Base-by-base conservation (phyloP, 1,140 invertebrate species). In the Neomicropteryx cornuta region DNA sequence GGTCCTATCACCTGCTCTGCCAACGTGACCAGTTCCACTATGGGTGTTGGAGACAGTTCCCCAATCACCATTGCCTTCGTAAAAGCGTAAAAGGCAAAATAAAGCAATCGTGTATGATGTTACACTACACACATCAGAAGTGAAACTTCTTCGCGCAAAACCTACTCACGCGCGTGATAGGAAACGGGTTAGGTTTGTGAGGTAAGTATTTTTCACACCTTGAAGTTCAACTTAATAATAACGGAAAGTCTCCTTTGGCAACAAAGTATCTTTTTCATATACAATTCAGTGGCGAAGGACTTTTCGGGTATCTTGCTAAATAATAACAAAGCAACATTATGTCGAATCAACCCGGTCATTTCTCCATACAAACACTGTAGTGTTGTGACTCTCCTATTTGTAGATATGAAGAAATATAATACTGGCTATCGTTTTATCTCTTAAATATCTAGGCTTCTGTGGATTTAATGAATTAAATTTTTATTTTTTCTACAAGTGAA, bases 1-100 rank as follows among this genome's bases (percentile, higher is more conserved):
- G 85, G 86, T 4, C 83, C 68, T 16, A 87, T 73, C 51, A 87
- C 84, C 50, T 89, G 78, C 51, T 91, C 84, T 3, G 87, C 72
- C 48, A 90, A 73, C 8, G 78, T 69, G 17, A 76, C 74, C 1
- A 92, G 53, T 53, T 90, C 84, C 38, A 88, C 83, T 1, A 92
- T 62, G 0, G 85, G 78, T 44, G 79, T 79, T 2, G 77, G 72
- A 2, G 83, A 76, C 50, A 92, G 70, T 57, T 92, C 87, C 5
- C 89, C 88, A 44, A 79, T 78, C n/a, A 82, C 70, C 5, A 91
- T 48, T 16, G 36, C 40, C 66, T 67, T 11, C 18, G 21, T 11
- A 17, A 24, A 42, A 8, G 6, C 17, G 17, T 32, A 8, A 5
- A 13, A 8, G n/a, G n/a, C 6, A 13, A 13, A 13, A 32, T 8